Evolutionary conservation across 2,888 invertebrate species (phyloP).

Genomic region (Pterostichus niger): DNA sequence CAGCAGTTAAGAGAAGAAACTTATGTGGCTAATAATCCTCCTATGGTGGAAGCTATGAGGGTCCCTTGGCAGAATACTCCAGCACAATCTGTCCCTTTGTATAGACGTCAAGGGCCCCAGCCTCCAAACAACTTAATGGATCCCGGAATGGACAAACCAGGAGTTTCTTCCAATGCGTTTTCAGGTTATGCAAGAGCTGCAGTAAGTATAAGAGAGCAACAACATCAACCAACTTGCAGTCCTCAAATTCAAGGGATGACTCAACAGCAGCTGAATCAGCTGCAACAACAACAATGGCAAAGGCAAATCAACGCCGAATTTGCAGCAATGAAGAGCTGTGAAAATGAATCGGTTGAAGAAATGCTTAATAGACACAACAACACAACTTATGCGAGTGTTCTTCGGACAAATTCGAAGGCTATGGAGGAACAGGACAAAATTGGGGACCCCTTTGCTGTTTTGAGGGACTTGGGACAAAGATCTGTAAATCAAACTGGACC

Average conservation of each 20-base stretch:
- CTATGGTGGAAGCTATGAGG: slow-evolving; percentile 48
- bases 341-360: slow-evolving; percentile 71
- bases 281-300: slow-evolving; percentile 71
- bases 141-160: slow-evolving; percentile 44
- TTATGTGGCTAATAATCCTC: not conserved
- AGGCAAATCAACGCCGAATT: slow-evolving; percentile 74
- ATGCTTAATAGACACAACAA: slow-evolving; percentile 72
- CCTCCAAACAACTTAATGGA: slow-evolving; percentile 35
- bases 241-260: slow-evolving; percentile 58
- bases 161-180: slow-evolving; percentile 68
- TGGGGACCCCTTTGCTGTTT: slow-evolving; percentile 72
- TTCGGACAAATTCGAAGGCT: slow-evolving; percentile 69
- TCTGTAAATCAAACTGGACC: slow-evolving; percentile 73
- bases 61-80: slow-evolving; percentile 67
- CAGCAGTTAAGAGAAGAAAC: slow-evolving; percentile 53
- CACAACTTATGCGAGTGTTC: slow-evolving; percentile 74
- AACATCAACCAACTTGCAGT: slow-evolving; percentile 19
- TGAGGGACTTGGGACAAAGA: slow-evolving; percentile 78
- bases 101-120: slow-evolving; percentile 76
- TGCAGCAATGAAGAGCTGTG: slow-evolving; percentile 72
- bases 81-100: slow-evolving; percentile 77
- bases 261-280: slow-evolving; percentile 58
- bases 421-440: slow-evolving; percentile 72
- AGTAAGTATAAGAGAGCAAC: slow-evolving; percentile 66
- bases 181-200: slow-evolving; percentile 70